These are phyloP conservation scores for Volucella zonaria DNA, from an alignment of 2,888 invertebrate species.

Conservation along the genomic window DNA sequence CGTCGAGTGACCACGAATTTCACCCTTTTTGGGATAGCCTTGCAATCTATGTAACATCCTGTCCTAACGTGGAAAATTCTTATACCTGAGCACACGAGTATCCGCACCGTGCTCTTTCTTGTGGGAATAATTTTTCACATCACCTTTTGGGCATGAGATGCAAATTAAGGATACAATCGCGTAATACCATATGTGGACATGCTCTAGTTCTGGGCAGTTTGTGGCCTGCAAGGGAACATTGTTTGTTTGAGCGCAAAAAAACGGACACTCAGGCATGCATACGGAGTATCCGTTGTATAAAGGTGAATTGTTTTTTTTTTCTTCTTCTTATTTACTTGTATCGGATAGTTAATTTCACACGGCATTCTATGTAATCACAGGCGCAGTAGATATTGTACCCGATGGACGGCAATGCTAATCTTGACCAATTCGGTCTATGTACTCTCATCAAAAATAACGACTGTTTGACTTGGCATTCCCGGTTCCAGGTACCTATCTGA, in stretches of 20 bases:
- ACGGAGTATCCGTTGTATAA: constrained; percentile 26
- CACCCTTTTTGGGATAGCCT: constrained; percentile 37
- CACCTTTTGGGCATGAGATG: constrained; percentile 56
- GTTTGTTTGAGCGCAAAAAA: constrained; percentile 12
- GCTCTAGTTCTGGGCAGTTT: constrained; percentile 72
- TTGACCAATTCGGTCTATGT: constrained; percentile 57
- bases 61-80: constrained; percentile 14
- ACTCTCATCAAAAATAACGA: constrained; percentile 24
- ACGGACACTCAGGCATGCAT: constrained; percentile 30
- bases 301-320: constrained; percentile 45
- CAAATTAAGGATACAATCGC: constrained; percentile 70
- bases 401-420: constrained; percentile 43
- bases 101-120: constrained; percentile 8
- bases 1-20: constrained; percentile 33
- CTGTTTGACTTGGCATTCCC: background rate
- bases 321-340: constrained; percentile 45
- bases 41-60: constrained; percentile 14
- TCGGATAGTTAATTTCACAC: constrained; percentile 57
- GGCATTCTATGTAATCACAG: background rate
- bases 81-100: constrained; percentile 26
- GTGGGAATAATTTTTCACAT: constrained; percentile 65
- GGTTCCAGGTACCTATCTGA: constrained; percentile 39
- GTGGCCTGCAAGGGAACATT: constrained; percentile 45
- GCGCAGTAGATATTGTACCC: background rate
- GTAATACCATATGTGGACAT: constrained; percentile 53